Evolutionary conservation across 2,113 vertebrate genomes (phyloP), one percentile per base, ranked within the genome.

Genomic region (Struthio camelus): DNA sequence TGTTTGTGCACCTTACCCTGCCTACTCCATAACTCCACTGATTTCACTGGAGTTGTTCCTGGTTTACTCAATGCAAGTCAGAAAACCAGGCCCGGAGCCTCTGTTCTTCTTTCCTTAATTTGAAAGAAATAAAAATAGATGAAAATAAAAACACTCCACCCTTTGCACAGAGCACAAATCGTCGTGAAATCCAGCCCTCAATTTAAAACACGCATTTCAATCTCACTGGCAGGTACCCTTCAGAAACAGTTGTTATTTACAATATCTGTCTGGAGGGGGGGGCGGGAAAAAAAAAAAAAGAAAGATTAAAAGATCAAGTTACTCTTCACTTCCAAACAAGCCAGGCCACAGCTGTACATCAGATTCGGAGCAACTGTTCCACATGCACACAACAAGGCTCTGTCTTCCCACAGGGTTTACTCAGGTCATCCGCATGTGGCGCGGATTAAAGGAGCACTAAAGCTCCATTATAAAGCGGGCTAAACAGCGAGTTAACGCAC

Each of bases 291-390:
- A 44, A 87, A 95, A 97, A 96, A 97, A 78, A 93, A 92, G n/a
- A n/a, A 97, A 97, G 97, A 97, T 98, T 98, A 98, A 98, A 97
- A 96, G 98, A 98, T 99, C 98, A 97, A 96, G 97, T 98, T 99
- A 98, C 96, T 89, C 94, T 96, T 96, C 89, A 95, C 97, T 98
- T 98, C 95, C 97, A 98, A 97, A 97, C 97, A 98, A 97, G 98
- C 92, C 89, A 32, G 16, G 95, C 95, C 98, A 99, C 99, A 99
- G 99, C 99, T 99, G 99, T 98, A 98, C 90, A 90, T 84, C 97
- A 97, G 97, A 96, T 92, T 98, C 71, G 20, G 95, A 98, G 98
- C 99, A 99, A 99, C 99, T 99, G 99, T 96, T 98, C 94, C 13
- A 11, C 58, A 80, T 95, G 95, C 92, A 98, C 97, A 99, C 99